Evolutionary conservation across 2,888 invertebrate genomes (phyloP).

Genomic region (Diarsia mendica): DNA sequence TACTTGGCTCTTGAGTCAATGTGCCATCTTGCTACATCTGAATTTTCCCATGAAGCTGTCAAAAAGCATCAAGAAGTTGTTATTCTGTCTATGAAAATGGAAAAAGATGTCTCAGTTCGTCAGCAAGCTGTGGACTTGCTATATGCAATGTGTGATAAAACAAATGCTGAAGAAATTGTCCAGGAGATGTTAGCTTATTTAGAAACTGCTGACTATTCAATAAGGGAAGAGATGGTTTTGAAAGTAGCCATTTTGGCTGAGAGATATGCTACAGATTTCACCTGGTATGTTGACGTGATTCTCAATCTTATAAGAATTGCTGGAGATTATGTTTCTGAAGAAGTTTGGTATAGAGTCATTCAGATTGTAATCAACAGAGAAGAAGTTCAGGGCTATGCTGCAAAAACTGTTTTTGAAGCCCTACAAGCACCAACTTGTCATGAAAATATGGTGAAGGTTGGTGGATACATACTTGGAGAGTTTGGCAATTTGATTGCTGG

Average conservation of each 20-base stretch:
- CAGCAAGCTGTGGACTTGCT: slow-evolving; percentile 99
- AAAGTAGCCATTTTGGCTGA: slow-evolving; percentile 99
- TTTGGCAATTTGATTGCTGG: slow-evolving; percentile 99
- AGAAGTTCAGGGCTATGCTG: slow-evolving; percentile 99
- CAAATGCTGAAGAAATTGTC: slow-evolving; percentile 99
- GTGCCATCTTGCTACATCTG: slow-evolving; percentile 99
- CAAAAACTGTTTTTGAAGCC: slow-evolving; percentile 99
- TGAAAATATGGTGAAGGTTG: slow-evolving; percentile 99
- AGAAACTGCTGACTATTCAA: slow-evolving; percentile 99
- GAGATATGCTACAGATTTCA: slow-evolving; percentile 99
- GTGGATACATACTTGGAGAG: slow-evolving; percentile 99
- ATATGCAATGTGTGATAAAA: slow-evolving; percentile 99
- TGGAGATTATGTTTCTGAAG: slow-evolving; percentile 99
- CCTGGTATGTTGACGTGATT: slow-evolving; percentile 99
- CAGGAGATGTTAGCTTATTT: slow-evolving; percentile 99
- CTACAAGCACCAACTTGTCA: slow-evolving; percentile 99
- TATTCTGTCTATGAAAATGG: slow-evolving; percentile 99
- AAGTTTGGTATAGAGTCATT: slow-evolving; percentile 99
- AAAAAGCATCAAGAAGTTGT: slow-evolving; percentile 99
- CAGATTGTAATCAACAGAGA: slow-evolving; percentile 99
- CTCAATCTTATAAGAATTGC: slow-evolving; percentile 99
- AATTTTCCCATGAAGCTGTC: slow-evolving; percentile 99
- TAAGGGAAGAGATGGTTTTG: slow-evolving; percentile 99
- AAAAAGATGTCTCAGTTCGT: slow-evolving; percentile 99
- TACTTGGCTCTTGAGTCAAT: slow-evolving; percentile 99